Evolutionary conservation across 2,797 vertebrate genomes (phyloP).

Genomic region (Darevskia mixta): DNA sequence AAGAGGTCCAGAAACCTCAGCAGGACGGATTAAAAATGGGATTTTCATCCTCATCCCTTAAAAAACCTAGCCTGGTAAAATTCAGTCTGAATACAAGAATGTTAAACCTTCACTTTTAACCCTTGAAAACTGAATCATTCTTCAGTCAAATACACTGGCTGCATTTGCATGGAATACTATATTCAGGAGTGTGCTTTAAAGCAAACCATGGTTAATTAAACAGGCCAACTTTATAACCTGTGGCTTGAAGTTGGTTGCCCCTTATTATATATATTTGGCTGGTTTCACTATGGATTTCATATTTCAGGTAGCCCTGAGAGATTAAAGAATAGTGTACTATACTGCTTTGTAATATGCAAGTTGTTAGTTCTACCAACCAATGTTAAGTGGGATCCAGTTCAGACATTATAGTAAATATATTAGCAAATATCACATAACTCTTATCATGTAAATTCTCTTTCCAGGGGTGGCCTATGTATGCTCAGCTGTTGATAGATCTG

Average conservation of each 20-base stretch:
- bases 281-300: neutral
- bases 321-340: neutral
- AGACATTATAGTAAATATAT: neutral
- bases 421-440: neutral
- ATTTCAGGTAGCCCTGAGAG: neutral
- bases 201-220: neutral
- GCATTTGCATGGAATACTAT: too few relatives aligned
- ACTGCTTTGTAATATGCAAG: neutral
- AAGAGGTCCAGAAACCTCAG: neutral
- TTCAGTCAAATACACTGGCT: neutral
- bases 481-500: constrained; percentile 96
- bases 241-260: too few relatives aligned
- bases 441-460: constrained; percentile 51
- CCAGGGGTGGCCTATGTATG: constrained; percentile 99
- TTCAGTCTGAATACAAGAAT: neutral
- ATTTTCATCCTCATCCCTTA: neutral
- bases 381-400: neutral
- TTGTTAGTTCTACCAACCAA: neutral
- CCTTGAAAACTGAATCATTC: neutral
- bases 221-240: too few relatives aligned
- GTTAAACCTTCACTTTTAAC: neutral
- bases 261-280: neutral
- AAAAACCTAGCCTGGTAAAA: neutral
- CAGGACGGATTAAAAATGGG: neutral
- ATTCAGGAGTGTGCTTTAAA: too few relatives aligned